Conservation (phyloP, 92 coral and sea anemone genomes). For the Porites lobata region DNA sequence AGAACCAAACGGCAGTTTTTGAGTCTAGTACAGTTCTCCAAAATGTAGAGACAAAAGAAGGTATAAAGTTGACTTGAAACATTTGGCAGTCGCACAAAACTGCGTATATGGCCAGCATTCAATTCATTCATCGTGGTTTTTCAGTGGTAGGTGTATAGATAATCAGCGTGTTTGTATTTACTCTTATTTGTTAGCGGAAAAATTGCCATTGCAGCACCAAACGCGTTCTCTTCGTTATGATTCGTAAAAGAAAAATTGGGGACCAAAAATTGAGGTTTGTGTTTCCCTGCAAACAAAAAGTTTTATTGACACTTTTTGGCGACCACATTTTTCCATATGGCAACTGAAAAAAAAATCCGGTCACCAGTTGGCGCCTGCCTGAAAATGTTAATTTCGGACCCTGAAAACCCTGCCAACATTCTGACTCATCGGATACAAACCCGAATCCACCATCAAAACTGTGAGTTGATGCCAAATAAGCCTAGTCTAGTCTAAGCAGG, state of each 20-base stretch:
- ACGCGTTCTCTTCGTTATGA: constrained; percentile 12
- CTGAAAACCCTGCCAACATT: too few species aligned
- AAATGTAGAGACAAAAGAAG: constrained; percentile 17
- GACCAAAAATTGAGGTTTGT: constrained; percentile 27
- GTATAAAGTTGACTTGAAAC: constrained; percentile 39
- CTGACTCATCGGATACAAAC: constrained; percentile 4
- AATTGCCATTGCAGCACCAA: constrained; percentile 28
- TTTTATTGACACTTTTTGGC: too few species aligned
- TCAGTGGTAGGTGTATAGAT: constrained; percentile 39
- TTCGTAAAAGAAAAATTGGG: constrained; percentile 30
- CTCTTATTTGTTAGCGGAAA: constrained; percentile 34
- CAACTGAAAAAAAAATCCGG: background rate
- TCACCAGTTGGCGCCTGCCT: too few species aligned
- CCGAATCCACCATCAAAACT: constrained; percentile 34
- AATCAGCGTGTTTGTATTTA: constrained; percentile 32
- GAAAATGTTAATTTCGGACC: background rate
- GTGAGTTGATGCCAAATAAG: constrained; percentile 45
- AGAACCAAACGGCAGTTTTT: constrained; percentile 46
- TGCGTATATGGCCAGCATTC: constrained; percentile 30
- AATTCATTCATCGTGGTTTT: constrained; percentile 26
- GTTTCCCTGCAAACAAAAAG: background rate
- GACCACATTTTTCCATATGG: background rate
- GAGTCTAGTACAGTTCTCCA: constrained; percentile 31
- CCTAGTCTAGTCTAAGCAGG: constrained; percentile 42
- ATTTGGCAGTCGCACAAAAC: constrained; percentile 34